Percentiles rank a stretch among this genome's conserved stretches.
Evolutionary conservation across 2,888 invertebrate genomes (phyloP).

Genomic region (Eubasilissa splendida): DNA sequence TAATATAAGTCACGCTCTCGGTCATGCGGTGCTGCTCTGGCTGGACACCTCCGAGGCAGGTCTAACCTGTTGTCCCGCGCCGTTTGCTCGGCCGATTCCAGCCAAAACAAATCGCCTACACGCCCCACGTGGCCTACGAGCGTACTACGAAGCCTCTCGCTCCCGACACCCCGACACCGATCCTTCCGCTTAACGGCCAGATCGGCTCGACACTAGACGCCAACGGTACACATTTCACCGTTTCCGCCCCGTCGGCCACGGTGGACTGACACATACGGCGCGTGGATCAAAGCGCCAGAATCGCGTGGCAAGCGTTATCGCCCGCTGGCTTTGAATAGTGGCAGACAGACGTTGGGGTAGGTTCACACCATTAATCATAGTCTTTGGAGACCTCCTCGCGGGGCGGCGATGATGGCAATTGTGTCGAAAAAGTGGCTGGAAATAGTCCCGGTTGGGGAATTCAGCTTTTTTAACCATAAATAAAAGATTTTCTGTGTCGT

Average conservation of each 20-base stretch:
- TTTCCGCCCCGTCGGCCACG: neutral
- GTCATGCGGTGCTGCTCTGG: no score
- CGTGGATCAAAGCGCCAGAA: neutral
- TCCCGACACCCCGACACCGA: neutral
- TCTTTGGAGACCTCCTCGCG: conserved; percentile 22
- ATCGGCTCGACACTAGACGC: neutral
- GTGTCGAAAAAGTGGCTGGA: conserved; percentile 24
- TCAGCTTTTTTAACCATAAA: neutral
- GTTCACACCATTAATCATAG: conserved; percentile 47
- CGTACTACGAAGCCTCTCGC: neutral
- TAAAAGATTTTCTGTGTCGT: conserved; percentile 8
- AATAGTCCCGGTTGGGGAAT: conserved; percentile 6
- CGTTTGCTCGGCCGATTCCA: neutral
- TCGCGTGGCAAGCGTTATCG: neutral
- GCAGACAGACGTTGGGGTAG: conserved; percentile 39
- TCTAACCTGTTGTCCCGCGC: conserved; percentile 31
- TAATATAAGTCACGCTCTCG: no score
- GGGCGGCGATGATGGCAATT: conserved; percentile 3
- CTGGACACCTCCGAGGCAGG: neutral
- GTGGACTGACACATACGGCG: neutral
- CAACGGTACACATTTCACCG: neutral
- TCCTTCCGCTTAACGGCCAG: neutral
- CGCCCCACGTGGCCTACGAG: conserved; percentile 17
- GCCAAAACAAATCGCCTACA: conserved; percentile 35
- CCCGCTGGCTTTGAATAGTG: neutral